A percentile compares a stretch with the other conserved stretches of the same genome.
phyloP scores from a whole-genome alignment of 1,140 invertebrate genomes.

The Brachionus manjavacas region DNA sequence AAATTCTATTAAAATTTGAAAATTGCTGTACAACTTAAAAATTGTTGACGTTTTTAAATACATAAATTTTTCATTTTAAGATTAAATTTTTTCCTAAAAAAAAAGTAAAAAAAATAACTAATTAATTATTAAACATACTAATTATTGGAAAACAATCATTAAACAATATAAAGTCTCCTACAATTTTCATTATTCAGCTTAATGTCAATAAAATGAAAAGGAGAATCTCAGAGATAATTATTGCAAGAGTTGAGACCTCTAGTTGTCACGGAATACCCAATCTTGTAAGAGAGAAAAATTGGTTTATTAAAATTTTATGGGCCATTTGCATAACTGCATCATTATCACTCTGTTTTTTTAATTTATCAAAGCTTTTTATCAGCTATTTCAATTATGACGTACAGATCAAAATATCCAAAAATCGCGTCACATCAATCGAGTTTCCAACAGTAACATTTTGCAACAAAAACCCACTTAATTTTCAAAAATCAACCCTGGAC shows the following conservation, averaged over 20 bases:
- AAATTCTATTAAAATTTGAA: no score
- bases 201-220: not conserved
- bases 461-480: conserved; percentile 53
- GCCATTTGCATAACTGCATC: not conserved
- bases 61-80: no score
- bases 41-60: no score
- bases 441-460: conserved; percentile 57
- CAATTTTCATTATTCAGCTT: no score
- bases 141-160: no score
- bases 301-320: not conserved
- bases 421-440: conserved; percentile 42
- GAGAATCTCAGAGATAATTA: not conserved
- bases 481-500: not conserved
- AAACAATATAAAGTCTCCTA: no score
- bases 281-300: not conserved
- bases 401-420: not conserved
- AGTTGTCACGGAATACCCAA: not conserved
- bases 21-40: no score
- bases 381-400: not conserved
- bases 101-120: no score
- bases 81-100: no score
- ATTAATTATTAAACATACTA: no score
- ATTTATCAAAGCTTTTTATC: not conserved
- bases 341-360: not conserved
- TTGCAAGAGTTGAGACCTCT: not conserved